These are phyloP conservation scores for Paragorgia papillata DNA, from an alignment of 92 coral and sea anemone genomes.

Conservation along the genomic window DNA sequence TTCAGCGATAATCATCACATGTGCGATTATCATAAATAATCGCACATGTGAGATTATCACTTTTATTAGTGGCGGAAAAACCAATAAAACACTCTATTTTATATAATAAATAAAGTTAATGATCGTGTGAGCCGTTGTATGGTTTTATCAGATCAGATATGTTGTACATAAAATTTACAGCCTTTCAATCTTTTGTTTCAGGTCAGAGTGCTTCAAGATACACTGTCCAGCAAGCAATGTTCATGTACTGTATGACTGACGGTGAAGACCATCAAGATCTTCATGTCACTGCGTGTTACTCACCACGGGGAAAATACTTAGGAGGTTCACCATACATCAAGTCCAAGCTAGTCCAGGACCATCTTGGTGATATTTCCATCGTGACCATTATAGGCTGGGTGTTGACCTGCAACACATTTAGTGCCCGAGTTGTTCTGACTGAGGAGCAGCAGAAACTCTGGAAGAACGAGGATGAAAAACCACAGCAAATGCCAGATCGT, in stretches of 20 bases:
- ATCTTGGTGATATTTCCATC: constrained; percentile 40
- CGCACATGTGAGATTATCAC: too few relatives aligned
- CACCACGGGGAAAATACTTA: constrained; percentile 14
- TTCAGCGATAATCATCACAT: too few relatives aligned
- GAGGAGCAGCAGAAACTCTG: constrained; percentile 46
- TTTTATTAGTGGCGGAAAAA: too few relatives aligned
- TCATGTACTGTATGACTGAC: constrained; percentile 15
- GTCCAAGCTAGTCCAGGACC: constrained; percentile 27
- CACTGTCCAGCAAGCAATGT: constrained; percentile 3
- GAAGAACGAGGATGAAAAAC: constrained; percentile 1
- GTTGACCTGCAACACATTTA: constrained; percentile 46
- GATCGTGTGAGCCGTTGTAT: too few relatives aligned
- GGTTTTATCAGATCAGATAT: too few relatives aligned
- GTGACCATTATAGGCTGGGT: constrained; percentile 52
- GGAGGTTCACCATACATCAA: constrained; percentile 34
- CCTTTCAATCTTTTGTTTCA: constrained; percentile 1
- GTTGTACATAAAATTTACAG: too few relatives aligned
- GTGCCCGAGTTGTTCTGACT: constrained; percentile 53
- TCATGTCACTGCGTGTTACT: constrained; percentile 52
- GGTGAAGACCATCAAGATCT: background rate
- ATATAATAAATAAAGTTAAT: too few relatives aligned
- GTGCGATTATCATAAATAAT: too few relatives aligned
- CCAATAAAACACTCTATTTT: too few relatives aligned
- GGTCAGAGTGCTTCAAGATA: background rate
- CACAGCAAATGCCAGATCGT: too few relatives aligned